Base-by-base conservation (phyloP, 2,888 invertebrate genomes). In the Dasypogon diadema region DNA sequence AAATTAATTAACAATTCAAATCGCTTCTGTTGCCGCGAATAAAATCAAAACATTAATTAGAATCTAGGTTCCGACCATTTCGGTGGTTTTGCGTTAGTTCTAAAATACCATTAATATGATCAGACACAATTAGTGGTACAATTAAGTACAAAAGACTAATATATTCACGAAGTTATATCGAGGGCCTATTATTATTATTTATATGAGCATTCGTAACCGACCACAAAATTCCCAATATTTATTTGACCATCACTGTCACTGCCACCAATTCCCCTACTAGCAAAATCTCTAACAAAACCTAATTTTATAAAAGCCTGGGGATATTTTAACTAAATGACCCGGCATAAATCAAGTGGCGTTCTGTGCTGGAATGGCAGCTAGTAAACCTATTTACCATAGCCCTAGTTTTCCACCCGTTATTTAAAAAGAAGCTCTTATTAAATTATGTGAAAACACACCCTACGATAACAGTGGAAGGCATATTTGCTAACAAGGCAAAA, bases 381-480 rank as follows among this genome's bases (percentile, higher is more conserved):
- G 51, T 12, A 12, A 14, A 51, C 8, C 51, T 8, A 48, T 48
- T 51, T 51, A 12, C n/a, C 18, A 8, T 18, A 12, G 18, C 18
- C 16, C 16, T 48, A 48, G 16, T 14, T 30, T 30, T 30, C 30
- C 30, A n/a, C n/a, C 8, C 8, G 3, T 12, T 42, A n/a, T 51
- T 51, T 3, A 51, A 8, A 48, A 51, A 51, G 6, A 21, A 5
- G 18, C 51, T 18, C 12, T 51, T 51, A 16, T 16, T 51, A 16
- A 51, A 51, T 51, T 51, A 51, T 51, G n/a, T 21, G 51, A 18
- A 51, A 51, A 51, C 51, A 51, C 51, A 51, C 51, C 51, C 21
- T 51, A 12, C 4, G 4, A 51, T 6, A 51, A 51, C 16, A 51
- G 18, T 3, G 6, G 18, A 21, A 3, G 5, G n/a, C 51, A 12